These are phyloP conservation scores for Chaenogobius annularis DNA, from an alignment of 2,113 vertebrate genomes.

Conservation along the genomic window DNA sequence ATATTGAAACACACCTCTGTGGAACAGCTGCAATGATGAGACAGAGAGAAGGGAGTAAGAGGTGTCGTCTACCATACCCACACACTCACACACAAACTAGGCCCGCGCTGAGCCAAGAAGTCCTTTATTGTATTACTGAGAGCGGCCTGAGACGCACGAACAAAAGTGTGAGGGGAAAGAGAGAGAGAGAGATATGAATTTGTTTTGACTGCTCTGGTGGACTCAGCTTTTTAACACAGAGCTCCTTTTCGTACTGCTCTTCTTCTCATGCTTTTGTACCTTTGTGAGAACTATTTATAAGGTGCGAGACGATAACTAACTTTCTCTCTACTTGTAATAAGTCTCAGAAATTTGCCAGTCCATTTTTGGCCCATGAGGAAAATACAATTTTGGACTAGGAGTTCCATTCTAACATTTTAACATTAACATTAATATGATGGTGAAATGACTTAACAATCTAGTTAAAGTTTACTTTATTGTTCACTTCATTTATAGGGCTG, in stretches of 20 bases:
- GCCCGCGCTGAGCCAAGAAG: conserved; percentile 62
- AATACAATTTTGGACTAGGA: background rate
- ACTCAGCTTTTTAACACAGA: conserved; percentile 72
- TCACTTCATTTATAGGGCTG: too few relatives aligned
- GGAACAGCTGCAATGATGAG: conserved; percentile 78
- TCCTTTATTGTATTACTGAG: conserved; percentile 72
- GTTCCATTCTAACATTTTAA: background rate
- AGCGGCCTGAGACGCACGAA: conserved; percentile 47
- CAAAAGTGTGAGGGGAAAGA: conserved; percentile 26
- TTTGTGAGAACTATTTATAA: background rate
- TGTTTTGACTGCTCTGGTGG: conserved; percentile 71
- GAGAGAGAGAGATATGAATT: conserved; percentile 68
- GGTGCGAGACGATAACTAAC: background rate
- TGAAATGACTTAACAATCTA: too few relatives aligned
- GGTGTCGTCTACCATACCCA: conserved; percentile 59
- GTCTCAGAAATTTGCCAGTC: background rate
- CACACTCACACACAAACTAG: conserved; percentile 40
- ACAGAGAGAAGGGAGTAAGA: conserved; percentile 73
- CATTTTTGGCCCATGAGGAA: background rate
- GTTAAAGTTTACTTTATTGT: too few relatives aligned
- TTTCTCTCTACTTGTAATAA: background rate
- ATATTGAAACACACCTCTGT: conserved; percentile 76
- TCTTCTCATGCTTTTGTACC: conserved; percentile 10
- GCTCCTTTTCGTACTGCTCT: conserved; percentile 36
- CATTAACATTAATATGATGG: background rate